These are phyloP conservation scores for Euthynnus affinis DNA, from an alignment of 2,797 vertebrate genomes.

Conservation along the genomic window DNA sequence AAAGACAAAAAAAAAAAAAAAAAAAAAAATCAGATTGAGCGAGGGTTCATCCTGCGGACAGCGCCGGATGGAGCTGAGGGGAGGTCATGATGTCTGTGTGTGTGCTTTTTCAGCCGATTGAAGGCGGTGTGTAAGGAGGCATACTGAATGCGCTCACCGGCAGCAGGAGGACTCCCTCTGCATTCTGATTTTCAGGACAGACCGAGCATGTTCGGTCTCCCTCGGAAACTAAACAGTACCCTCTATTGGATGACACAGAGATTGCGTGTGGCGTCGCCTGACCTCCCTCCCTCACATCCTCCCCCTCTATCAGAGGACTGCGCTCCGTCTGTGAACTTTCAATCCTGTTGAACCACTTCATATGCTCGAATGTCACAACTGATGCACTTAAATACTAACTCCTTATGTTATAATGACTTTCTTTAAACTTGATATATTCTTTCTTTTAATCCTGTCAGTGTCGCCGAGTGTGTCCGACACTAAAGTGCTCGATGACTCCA, in stretches of 20 bases:
- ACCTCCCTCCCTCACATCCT: too few relatives aligned
- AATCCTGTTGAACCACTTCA: slow-evolving; percentile 3
- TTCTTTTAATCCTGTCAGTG: slow-evolving; percentile 50
- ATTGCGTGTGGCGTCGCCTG: slow-evolving; percentile 60
- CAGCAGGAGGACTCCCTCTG: slow-evolving; percentile 58
- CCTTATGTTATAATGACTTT: slow-evolving; percentile 36
- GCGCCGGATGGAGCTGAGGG: slow-evolving; percentile 44
- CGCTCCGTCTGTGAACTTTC: slow-evolving; percentile 49
- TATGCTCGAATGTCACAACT: background rate
- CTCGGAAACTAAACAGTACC: slow-evolving; percentile 84
- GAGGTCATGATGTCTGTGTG: slow-evolving; percentile 45
- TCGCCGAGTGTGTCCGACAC: slow-evolving; percentile 14
- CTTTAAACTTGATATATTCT: slow-evolving; percentile 11
- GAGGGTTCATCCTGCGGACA: slow-evolving; percentile 49
- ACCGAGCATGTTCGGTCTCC: slow-evolving; percentile 52
- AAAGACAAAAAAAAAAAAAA: too few relatives aligned
- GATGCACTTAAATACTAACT: background rate
- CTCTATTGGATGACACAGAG: slow-evolving; percentile 83
- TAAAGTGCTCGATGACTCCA: slow-evolving; percentile 35
- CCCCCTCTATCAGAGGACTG: too few relatives aligned
- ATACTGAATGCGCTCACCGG: slow-evolving; percentile 42
- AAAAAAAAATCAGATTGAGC: slow-evolving; percentile 9
- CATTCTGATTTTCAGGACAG: slow-evolving; percentile 57
- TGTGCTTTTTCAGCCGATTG: slow-evolving; percentile 34
- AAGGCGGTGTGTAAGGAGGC: slow-evolving; percentile 32